A percentile compares a stretch with the other conserved stretches of the same genome.
phyloP scores from a whole-genome alignment of 2,797 vertebrate species.

The Clamator glandarius region DNA sequence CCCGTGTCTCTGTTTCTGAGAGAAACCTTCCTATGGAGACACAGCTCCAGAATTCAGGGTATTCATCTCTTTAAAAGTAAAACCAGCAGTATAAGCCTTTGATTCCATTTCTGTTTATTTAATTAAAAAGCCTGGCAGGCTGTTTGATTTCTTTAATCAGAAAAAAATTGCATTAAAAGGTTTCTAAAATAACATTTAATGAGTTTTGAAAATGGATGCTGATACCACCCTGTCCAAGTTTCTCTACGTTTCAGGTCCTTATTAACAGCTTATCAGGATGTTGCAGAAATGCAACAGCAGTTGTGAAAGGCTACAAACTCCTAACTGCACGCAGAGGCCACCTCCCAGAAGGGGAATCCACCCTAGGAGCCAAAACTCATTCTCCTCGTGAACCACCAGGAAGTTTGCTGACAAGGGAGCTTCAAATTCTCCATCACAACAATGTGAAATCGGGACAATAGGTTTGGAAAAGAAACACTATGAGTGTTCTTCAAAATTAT shows the following conservation, averaged over 20 bases:
- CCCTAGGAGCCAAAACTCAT: not conserved
- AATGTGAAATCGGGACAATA: not conserved
- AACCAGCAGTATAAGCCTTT: not conserved
- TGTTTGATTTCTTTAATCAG: not conserved
- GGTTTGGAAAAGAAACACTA: not conserved
- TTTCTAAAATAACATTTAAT: conserved; percentile 16
- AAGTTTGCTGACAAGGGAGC: not conserved
- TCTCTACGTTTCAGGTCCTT: not conserved
- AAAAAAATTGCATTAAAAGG: not conserved
- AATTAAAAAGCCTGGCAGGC: conserved; percentile 12
- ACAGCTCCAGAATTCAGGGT: not conserved
- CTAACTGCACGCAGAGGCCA: not conserved
- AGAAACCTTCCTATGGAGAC: not conserved
- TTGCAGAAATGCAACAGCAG: not conserved
- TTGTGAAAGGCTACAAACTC: not conserved
- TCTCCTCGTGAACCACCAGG: not conserved
- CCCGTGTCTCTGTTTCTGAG: not conserved
- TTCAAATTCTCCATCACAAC: not conserved
- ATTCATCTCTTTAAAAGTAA: not conserved
- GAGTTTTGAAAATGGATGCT: not conserved
- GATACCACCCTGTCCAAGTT: not conserved
- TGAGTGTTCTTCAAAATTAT: not conserved
- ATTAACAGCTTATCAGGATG: not conserved
- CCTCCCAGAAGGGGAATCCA: not conserved
- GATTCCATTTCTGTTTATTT: not conserved